Evolutionary conservation across 2,888 invertebrate genomes (phyloP).

Genomic region (Stomorhina lunata): DNA sequence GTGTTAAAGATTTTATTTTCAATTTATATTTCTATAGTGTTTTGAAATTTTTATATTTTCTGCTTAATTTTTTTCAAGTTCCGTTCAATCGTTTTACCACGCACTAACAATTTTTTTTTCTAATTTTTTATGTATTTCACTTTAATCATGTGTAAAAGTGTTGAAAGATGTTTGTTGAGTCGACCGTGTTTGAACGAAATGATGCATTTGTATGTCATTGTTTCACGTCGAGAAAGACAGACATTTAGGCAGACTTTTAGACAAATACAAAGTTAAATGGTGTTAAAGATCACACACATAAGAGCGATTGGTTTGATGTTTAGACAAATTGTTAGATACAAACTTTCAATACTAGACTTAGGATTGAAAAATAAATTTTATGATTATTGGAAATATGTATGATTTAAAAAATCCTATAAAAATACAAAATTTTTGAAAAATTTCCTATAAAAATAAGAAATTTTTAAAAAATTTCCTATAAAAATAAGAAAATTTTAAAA

Average conservation of each 20-base stretch:
- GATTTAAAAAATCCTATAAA: not conserved
- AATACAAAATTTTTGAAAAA: too few relatives aligned
- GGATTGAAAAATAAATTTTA: not conserved
- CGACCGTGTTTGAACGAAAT: not conserved
- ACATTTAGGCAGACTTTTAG: constrained; percentile 12
- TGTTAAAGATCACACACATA: constrained; percentile 59
- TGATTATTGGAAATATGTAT: not conserved
- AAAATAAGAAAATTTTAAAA: too few relatives aligned
- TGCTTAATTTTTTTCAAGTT: too few relatives aligned
- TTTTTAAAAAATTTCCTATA: too few relatives aligned
- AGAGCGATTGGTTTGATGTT: not conserved
- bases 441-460: too few relatives aligned
- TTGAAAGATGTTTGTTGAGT: constrained; percentile 40
- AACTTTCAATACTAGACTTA: not conserved
- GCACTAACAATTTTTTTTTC: constrained; percentile 43
- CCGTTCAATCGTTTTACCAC: constrained; percentile 43
- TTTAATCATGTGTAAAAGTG: constrained; percentile 64
- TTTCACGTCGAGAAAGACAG: constrained; percentile 7
- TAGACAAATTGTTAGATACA: not conserved
- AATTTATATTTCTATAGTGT: constrained; percentile 42
- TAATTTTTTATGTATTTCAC: constrained; percentile 48
- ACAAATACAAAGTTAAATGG: constrained; percentile 52
- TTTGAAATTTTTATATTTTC: constrained; percentile 14
- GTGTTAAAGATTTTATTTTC: constrained; percentile 55
- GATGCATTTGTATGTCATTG: constrained; percentile 14